Conservation (phyloP, 2,113 vertebrate species). For the Rhinogobius similis region DNA sequence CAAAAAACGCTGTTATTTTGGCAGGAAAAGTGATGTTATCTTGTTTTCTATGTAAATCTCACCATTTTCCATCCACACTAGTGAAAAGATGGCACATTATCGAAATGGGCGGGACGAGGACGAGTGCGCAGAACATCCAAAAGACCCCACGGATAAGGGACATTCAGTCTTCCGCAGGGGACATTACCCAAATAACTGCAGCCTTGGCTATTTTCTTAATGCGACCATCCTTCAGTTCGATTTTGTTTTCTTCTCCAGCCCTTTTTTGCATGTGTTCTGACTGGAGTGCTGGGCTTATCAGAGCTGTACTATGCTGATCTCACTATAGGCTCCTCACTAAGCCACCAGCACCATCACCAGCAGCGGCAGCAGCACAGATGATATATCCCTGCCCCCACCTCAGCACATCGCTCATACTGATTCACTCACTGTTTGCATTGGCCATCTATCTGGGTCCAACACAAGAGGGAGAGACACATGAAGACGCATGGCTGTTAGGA, state of each 20-base stretch:
- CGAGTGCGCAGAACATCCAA: no score
- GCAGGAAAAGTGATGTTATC: no score
- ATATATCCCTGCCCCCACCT: constrained; percentile 68
- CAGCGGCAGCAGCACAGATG: constrained; percentile 69
- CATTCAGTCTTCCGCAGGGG: background rate
- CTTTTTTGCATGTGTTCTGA: constrained; percentile 20
- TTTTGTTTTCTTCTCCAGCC: background rate
- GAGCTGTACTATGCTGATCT: constrained; percentile 69
- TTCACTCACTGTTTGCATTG: constrained; percentile 73
- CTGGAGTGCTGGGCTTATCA: constrained; percentile 64
- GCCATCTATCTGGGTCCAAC: constrained; percentile 69
- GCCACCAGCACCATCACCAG: constrained; percentile 75
- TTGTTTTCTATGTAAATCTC: no score
- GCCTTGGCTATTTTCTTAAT: background rate
- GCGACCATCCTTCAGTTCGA: background rate
- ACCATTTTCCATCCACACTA: no score
- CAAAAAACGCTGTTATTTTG: no score
- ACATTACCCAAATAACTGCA: background rate
- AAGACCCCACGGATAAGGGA: no score
- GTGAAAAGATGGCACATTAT: no score
- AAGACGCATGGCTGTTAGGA: constrained; percentile 67
- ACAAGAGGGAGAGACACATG: constrained; percentile 59
- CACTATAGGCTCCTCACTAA: constrained; percentile 66
- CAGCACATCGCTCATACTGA: constrained; percentile 73
- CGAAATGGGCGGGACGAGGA: no score